These are phyloP conservation scores for Thaumatotibia leucotreta DNA, from an alignment of 1,140 invertebrate genomes.

Conservation along the genomic window DNA sequence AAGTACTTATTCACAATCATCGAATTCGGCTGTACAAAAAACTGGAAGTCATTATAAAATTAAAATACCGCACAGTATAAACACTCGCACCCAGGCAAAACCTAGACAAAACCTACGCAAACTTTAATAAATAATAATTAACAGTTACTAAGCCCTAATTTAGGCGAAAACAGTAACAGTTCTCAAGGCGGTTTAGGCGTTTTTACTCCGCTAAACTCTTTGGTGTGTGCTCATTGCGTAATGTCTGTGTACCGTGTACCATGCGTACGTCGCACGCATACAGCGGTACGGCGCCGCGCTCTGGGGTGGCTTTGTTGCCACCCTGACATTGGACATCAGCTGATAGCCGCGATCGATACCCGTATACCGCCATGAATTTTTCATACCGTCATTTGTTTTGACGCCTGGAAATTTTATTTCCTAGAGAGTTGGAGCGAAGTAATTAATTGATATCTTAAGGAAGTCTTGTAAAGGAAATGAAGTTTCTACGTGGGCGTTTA, in stretches of 20 bases:
- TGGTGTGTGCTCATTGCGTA: background rate
- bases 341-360: slow-evolving; percentile 63
- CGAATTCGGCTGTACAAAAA: too few relatives aligned
- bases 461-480: background rate
- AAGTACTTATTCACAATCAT: too few relatives aligned
- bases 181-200: background rate
- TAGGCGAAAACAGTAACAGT: background rate
- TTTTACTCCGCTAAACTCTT: background rate
- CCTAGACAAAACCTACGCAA: background rate
- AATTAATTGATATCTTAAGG: too few relatives aligned
- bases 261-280: background rate
- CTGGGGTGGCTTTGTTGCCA: slow-evolving; percentile 18
- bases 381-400: slow-evolving; percentile 48
- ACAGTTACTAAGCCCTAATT: background rate
- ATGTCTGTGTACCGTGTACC: background rate
- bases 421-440: too few relatives aligned
- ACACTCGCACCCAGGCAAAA: background rate
- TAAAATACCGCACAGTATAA: background rate
- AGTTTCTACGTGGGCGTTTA: background rate
- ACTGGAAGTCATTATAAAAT: background rate
- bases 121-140: background rate
- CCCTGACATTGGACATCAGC: slow-evolving; percentile 69
- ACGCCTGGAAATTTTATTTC: slow-evolving; percentile 19
- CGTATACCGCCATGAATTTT: slow-evolving; percentile 66
- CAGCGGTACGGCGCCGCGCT: background rate